Percentiles rank a stretch among this genome's conserved stretches.
phyloP scores from a whole-genome alignment of 2,113 vertebrate species.

The Galeopterus variegatus region DNA sequence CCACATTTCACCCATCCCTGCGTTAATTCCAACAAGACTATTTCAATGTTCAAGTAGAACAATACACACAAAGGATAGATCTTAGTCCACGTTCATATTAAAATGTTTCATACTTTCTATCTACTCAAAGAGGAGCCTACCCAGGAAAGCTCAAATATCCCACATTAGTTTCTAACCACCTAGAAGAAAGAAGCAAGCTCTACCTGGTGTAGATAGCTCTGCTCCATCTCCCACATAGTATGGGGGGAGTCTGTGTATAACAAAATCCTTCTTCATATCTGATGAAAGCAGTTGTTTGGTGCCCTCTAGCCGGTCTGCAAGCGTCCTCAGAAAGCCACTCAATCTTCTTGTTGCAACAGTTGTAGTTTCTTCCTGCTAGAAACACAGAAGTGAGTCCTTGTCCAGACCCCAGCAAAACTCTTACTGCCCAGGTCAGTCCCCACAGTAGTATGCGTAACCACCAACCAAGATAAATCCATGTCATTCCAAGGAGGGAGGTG shows the following conservation, averaged over 20 bases:
- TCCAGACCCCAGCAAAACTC: too few species aligned
- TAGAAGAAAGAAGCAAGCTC: neutral
- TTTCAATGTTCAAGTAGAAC: neutral
- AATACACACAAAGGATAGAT: neutral
- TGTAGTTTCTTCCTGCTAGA: constrained; percentile 86
- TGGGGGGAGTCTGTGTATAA: constrained; percentile 92
- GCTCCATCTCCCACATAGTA: constrained; percentile 78
- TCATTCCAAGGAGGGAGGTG: too few species aligned
- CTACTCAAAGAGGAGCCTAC: neutral
- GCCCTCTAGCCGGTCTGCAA: constrained; percentile 91
- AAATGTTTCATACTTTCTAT: neutral
- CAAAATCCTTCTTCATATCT: constrained; percentile 95
- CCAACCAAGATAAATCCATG: neutral
- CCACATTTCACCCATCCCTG: neutral
- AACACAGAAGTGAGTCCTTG: constrained; percentile 55
- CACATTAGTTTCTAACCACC: neutral
- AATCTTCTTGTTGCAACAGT: constrained; percentile 80
- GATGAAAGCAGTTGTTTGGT: constrained; percentile 87
- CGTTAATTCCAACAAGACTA: constrained; percentile 36
- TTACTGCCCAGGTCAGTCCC: neutral
- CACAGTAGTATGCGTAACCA: neutral
- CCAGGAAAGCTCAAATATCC: neutral
- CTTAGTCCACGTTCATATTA: neutral
- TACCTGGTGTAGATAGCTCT: constrained; percentile 88
- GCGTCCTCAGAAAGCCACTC: constrained; percentile 88